Percentiles rank a stretch among this genome's conserved stretches.
Evolutionary conservation across 2,113 vertebrate species (phyloP).

Genomic region (Leucoraja erinaceus): DNA sequence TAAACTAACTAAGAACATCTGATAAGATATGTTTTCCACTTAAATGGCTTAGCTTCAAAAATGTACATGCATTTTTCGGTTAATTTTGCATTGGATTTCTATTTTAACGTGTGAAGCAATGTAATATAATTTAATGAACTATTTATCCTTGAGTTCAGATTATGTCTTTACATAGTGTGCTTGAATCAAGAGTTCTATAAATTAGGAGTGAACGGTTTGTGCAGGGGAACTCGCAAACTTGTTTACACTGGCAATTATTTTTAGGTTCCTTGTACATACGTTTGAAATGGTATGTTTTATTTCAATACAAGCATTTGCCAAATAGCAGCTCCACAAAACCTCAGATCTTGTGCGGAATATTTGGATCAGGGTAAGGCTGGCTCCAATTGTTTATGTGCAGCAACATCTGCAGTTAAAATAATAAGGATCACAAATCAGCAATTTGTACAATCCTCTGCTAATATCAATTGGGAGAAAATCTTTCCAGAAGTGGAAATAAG

Average conservation of each 20-base stretch:
- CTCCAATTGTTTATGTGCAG: background rate
- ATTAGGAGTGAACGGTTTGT: background rate
- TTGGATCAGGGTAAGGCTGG: background rate
- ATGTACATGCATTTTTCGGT: background rate
- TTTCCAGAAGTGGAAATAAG: background rate
- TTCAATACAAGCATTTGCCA: background rate
- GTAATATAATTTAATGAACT: background rate
- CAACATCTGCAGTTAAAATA: slow-evolving; percentile 5
- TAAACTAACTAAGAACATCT: background rate
- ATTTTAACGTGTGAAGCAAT: background rate
- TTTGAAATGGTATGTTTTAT: background rate
- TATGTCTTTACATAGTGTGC: background rate
- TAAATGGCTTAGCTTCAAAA: background rate
- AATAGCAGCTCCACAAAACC: background rate
- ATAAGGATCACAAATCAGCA: background rate
- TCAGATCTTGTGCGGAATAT: background rate
- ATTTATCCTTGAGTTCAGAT: background rate
- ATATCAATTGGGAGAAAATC: background rate
- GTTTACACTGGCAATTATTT: background rate
- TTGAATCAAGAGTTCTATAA: slow-evolving; percentile 10
- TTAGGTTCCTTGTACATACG: background rate
- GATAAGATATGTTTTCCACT: background rate
- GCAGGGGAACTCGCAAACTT: background rate
- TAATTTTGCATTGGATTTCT: background rate
- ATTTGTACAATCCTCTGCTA: background rate